These are phyloP conservation scores for Mustela nigripes DNA, from an alignment of 2,113 vertebrate genomes.

Conservation along the genomic window DNA sequence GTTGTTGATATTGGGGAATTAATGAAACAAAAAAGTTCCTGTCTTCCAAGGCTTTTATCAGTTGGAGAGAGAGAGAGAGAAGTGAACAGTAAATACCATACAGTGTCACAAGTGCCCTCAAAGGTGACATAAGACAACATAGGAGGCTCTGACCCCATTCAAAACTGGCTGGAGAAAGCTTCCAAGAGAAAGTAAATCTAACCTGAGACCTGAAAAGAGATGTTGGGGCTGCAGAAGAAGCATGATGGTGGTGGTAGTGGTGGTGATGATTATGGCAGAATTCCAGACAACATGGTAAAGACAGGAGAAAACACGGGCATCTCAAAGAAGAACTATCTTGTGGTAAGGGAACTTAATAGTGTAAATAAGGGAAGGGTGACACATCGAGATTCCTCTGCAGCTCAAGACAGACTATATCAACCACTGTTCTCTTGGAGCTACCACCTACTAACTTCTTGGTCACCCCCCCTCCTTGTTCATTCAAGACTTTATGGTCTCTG, in stretches of 20 bases:
- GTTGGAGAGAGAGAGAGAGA: not conserved
- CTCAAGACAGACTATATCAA: not conserved
- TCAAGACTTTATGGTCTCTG: not conserved
- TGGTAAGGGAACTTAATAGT: not conserved
- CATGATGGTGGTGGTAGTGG: not conserved
- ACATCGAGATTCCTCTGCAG: conserved; percentile 17
- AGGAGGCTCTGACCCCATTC: not conserved
- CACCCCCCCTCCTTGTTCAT: not conserved
- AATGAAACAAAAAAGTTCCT: conserved; percentile 44
- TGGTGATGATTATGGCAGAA: not conserved
- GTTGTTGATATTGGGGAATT: not conserved
- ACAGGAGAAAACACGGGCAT: not conserved
- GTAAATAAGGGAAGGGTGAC: not conserved
- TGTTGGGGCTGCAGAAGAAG: not conserved
- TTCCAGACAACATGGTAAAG: not conserved
- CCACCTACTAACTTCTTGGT: not conserved
- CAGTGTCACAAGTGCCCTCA: not conserved
- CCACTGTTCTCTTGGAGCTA: not conserved
- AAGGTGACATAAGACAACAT: not conserved
- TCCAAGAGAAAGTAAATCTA: not conserved
- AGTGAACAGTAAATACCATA: not conserved
- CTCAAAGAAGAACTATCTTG: conserved; percentile 2
- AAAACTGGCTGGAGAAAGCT: not conserved
- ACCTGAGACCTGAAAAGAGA: not conserved
- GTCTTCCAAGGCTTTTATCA: not conserved